phyloP scores from a whole-genome alignment of 2,888 invertebrate genomes.

The Andrena hattorfiana region DNA sequence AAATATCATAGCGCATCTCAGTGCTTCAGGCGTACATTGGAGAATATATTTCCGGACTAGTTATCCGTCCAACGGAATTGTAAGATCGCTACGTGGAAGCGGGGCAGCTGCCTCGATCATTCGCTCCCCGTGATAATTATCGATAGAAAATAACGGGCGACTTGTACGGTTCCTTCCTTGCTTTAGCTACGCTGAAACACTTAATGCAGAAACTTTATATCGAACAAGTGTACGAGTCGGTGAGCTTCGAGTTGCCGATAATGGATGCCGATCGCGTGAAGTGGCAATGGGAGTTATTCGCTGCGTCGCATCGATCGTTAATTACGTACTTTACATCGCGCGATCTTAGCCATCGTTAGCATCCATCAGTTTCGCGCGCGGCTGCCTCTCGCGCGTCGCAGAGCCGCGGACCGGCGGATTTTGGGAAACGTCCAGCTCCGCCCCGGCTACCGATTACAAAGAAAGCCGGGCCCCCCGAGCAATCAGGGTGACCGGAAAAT shows the following conservation, averaged over 20 bases:
- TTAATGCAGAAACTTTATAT: conserved; percentile 19
- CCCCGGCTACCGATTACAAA: conserved; percentile 9
- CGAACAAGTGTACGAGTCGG: conserved; percentile 20
- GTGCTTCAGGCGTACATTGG: conserved; percentile 37
- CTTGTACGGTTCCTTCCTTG: not conserved
- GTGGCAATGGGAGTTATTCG: no score
- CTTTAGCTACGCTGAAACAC: conserved; percentile 33
- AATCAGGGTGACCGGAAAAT: not conserved
- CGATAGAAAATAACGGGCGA: not conserved
- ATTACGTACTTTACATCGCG: no score
- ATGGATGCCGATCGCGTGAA: no score
- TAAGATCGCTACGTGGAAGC: not conserved
- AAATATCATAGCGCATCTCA: conserved; percentile 36
- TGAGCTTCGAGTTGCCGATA: not conserved
- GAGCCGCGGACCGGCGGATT: no score
- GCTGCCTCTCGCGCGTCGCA: no score
- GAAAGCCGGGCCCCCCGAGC: not conserved
- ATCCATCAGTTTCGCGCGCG: no score
- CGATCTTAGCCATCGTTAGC: no score
- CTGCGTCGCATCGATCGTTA: no score
- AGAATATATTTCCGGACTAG: conserved; percentile 47
- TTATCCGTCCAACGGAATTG: not conserved
- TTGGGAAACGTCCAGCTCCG: conserved; percentile 31
- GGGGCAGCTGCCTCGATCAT: not conserved
- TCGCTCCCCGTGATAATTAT: not conserved